These are phyloP conservation scores for Cryptocephalus primarius DNA, from an alignment of 2,888 invertebrate genomes.

Conservation along the genomic window DNA sequence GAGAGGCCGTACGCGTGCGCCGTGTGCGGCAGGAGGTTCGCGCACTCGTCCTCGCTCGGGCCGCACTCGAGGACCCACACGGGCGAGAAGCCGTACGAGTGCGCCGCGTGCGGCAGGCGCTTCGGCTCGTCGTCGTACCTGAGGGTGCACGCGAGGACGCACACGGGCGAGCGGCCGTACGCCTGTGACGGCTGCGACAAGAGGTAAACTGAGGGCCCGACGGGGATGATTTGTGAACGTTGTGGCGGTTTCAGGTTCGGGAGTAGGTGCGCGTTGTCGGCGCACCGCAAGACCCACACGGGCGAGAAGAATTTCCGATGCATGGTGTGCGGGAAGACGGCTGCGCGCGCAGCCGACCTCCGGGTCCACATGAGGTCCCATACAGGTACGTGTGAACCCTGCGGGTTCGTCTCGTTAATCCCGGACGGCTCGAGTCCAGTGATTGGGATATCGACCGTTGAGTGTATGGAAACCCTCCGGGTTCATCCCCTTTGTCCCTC, in stretches of 20 bases:
- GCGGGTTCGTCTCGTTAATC: too few relatives aligned
- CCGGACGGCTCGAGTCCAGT: too few relatives aligned
- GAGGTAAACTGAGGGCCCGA: constrained; percentile 18
- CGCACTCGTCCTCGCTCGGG: constrained; percentile 30
- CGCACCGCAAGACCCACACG: constrained; percentile 29
- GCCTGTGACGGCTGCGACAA: constrained; percentile 26
- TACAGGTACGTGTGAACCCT: constrained; percentile 25
- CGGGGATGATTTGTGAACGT: background rate
- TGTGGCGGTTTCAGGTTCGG: constrained; percentile 18
- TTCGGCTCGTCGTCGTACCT: constrained; percentile 33
- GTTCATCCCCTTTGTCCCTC: too few relatives aligned
- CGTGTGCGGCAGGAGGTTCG: constrained; percentile 30
- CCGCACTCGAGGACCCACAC: constrained; percentile 30
- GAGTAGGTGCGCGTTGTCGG: constrained; percentile 29
- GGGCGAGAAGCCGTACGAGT: constrained; percentile 31
- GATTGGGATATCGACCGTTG: too few relatives aligned
- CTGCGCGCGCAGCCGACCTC: constrained; percentile 29
- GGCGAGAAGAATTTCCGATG: constrained; percentile 33
- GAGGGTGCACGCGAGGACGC: constrained; percentile 31
- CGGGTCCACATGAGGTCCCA: constrained; percentile 32
- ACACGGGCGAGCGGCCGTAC: constrained; percentile 32
- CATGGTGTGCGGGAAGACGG: constrained; percentile 28
- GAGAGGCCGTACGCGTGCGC: constrained; percentile 31
- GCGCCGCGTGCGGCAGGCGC: constrained; percentile 25
- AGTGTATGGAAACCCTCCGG: too few relatives aligned